Evolutionary conservation across 2,888 invertebrate species (phyloP), one percentile per base, ranked within the genome.

Genomic region (Ligdia adustata): DNA sequence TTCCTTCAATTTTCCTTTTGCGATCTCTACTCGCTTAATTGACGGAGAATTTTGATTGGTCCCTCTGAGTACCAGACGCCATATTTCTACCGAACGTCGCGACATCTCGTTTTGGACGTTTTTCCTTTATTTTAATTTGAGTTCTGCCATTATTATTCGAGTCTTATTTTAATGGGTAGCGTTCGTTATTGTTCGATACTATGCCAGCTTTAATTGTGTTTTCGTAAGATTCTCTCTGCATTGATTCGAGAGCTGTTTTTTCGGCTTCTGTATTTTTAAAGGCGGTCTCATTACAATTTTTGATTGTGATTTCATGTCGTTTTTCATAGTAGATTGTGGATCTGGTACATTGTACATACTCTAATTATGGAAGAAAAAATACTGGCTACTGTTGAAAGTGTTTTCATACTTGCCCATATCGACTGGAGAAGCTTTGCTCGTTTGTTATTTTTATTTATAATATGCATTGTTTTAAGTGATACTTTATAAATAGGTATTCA

Each of bases 1-100:
- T 88, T 82, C 83, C 87, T 88, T 81, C 82, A 87, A 87, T 89
- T 89, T 90, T 89, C 86, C 86, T 85, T 89, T 87, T 84, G 75
- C 86, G 82, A 88, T 88, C 87, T 87, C 82, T 79, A 78, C 69
- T 82, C 82, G 77, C 82, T 89, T 90, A 90, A 90, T 90, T 90
- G 89, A 85, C 86, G 87, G 83, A 79, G 87, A 87, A 89, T 89
- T 89, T 89, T 89, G 89, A 90, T 90, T 90, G 88, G 88, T 84
- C 80, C 70, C 47, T 69, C 65, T 75, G 73, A 72, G 42, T 33
- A 27, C 46, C 41, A 38, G 68, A 62, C 79, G 82, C 82, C 81
- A 83, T 86, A 85, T 87, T 83, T 82, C 87, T 85, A 83, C 85
- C 86, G 87, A 83, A 83, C 80, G 76, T 72, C 75, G 80, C 73